Evolutionary conservation across 1,140 invertebrate genomes (phyloP).

Genomic region (Drosophila pseudoobscura): DNA sequence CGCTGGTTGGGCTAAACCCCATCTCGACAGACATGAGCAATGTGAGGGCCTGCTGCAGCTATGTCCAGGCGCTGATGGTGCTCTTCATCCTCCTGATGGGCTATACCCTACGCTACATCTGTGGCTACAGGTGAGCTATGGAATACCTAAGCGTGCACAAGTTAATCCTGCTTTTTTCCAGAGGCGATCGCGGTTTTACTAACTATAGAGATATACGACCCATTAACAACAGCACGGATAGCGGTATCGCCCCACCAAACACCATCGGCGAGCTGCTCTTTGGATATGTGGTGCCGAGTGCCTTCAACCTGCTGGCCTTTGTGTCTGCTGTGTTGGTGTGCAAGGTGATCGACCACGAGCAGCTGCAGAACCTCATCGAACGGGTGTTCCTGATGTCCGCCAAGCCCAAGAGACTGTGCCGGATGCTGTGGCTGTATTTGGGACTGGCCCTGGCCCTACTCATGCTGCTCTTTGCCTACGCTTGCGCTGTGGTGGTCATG

Average conservation of each 20-base stretch:
- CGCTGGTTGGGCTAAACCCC: constrained; percentile 89
- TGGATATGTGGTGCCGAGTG: constrained; percentile 91
- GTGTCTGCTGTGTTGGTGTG: constrained; percentile 91
- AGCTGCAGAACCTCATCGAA: constrained; percentile 95
- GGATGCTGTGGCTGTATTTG: constrained; percentile 89
- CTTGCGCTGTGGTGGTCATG: constrained; percentile 86
- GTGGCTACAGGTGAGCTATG: constrained; percentile 87
- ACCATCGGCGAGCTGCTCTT: constrained; percentile 88
- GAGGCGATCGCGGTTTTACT: constrained; percentile 89
- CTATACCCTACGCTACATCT: constrained; percentile 90
- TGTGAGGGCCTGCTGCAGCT: constrained; percentile 86
- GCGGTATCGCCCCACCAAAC: constrained; percentile 35
- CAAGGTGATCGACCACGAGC: constrained; percentile 92
- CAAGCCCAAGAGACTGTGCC: constrained; percentile 86
- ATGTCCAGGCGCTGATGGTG: constrained; percentile 88
- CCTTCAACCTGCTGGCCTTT: constrained; percentile 90
- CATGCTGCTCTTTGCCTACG: constrained; percentile 86
- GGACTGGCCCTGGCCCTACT: constrained; percentile 88
- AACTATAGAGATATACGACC: constrained; percentile 84
- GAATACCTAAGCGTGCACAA: not conserved
- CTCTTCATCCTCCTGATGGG: constrained; percentile 87
- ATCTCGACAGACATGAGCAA: constrained; percentile 86
- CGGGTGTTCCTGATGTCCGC: constrained; percentile 85
- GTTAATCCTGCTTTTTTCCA: constrained; percentile 72
- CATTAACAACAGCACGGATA: constrained; percentile 42